A percentile compares a stretch with the other conserved stretches of the same genome.
Conservation (phyloP, 2,888 invertebrate genomes). For the Chromoteleia sp. region DNA sequence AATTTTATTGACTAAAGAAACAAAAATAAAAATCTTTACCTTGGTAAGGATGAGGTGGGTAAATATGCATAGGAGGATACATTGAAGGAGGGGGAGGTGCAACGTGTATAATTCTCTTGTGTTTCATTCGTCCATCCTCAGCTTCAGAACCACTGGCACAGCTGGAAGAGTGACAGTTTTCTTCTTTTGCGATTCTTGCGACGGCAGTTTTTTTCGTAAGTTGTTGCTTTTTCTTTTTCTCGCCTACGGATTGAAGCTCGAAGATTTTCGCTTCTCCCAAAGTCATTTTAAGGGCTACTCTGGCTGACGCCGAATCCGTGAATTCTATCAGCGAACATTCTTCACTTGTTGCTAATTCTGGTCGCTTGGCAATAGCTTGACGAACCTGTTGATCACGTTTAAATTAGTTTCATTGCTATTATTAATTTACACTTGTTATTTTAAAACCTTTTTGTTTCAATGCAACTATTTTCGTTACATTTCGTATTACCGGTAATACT, state of each 20-base stretch:
- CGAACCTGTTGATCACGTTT: slow-evolving; percentile 86
- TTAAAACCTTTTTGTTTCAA: slow-evolving; percentile 30
- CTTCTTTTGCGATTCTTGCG: slow-evolving; percentile 85
- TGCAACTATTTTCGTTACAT: slow-evolving; percentile 11
- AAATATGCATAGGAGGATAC: slow-evolving; percentile 83
- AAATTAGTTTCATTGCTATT: slow-evolving; percentile 58
- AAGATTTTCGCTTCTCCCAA: slow-evolving; percentile 88
- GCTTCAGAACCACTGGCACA: slow-evolving; percentile 86
- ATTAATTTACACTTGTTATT: slow-evolving; percentile 38
- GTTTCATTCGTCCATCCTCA: slow-evolving; percentile 84
- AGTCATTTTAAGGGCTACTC: slow-evolving; percentile 90
- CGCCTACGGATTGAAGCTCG: slow-evolving; percentile 90
- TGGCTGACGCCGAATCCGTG: slow-evolving; percentile 93
- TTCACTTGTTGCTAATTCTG: slow-evolving; percentile 91
- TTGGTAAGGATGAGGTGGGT: slow-evolving; percentile 77
- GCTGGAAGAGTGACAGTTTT: slow-evolving; percentile 85
- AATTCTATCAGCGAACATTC: slow-evolving; percentile 97
- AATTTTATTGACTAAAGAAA: neutral
- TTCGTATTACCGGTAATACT: neutral
- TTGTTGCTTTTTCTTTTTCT: slow-evolving; percentile 91
- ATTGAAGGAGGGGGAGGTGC: slow-evolving; percentile 82
- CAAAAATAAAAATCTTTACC: slow-evolving; percentile 70
- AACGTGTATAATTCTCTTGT: slow-evolving; percentile 84
- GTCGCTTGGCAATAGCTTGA: slow-evolving; percentile 95
- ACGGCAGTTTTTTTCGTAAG: slow-evolving; percentile 87